These are phyloP conservation scores for Sphecodes monilicornis DNA, from an alignment of 2,888 invertebrate species.

Conservation along the genomic window DNA sequence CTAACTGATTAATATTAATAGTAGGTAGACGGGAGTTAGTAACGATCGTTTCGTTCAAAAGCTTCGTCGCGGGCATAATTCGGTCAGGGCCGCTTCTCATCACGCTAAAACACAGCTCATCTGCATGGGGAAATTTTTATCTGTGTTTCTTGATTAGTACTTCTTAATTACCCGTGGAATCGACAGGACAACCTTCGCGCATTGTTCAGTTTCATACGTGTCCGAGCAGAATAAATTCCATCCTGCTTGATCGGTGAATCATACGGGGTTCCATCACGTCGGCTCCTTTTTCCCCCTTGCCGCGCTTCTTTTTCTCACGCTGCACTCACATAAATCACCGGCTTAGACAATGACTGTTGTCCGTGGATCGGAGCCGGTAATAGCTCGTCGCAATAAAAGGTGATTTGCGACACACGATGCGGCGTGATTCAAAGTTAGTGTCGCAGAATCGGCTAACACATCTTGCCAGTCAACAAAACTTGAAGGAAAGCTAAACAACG, in stretches of 20 bases:
- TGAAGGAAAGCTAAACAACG: background rate
- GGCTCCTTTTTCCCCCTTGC: slow-evolving; percentile 26
- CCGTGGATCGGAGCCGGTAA: slow-evolving; percentile 20
- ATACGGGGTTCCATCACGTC: slow-evolving; percentile 41
- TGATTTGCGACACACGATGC: slow-evolving; percentile 15
- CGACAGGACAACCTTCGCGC: slow-evolving; percentile 35
- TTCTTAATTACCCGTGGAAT: slow-evolving; percentile 37
- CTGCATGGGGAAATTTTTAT: slow-evolving; percentile 12
- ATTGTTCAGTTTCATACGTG: background rate
- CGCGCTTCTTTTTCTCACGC: slow-evolving; percentile 66
- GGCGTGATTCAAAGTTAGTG: slow-evolving; percentile 5
- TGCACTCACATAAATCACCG: slow-evolving; percentile 49
- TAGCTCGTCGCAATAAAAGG: slow-evolving; percentile 23
- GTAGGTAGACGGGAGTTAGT: background rate
- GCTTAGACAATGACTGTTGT: slow-evolving; percentile 38
- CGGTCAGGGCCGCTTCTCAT: slow-evolving; percentile 46
- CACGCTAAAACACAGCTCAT: slow-evolving; percentile 29
- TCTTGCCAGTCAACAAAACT: background rate
- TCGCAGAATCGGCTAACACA: background rate
- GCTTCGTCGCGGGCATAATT: slow-evolving; percentile 28
- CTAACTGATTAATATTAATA: background rate
- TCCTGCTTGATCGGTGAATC: slow-evolving; percentile 47
- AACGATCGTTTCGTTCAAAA: slow-evolving; percentile 8
- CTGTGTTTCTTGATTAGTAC: background rate
- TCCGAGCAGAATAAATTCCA: slow-evolving; percentile 28